Conservation (phyloP, 2,888 invertebrate genomes). For the Apotomis betuletana region DNA sequence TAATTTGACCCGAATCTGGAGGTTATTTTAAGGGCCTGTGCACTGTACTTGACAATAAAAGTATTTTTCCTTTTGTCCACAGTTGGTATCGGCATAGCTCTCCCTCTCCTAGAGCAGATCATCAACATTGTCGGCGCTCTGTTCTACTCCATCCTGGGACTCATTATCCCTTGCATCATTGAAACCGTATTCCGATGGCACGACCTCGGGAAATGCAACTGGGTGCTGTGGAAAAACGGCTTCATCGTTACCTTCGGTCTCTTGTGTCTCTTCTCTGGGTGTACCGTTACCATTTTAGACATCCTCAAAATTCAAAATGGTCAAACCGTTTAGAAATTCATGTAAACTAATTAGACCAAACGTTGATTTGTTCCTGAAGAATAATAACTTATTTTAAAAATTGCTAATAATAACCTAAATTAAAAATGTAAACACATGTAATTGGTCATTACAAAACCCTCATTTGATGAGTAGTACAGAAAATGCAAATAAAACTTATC, state of each 20-base stretch:
- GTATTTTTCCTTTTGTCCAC: conserved; percentile 46
- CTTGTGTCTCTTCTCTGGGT: conserved; percentile 86
- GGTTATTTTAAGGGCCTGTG: too few relatives aligned
- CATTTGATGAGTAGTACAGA: too few relatives aligned
- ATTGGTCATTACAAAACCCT: too few relatives aligned
- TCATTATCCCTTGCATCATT: conserved; percentile 88
- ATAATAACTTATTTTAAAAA: too few relatives aligned
- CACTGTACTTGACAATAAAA: too few relatives aligned
- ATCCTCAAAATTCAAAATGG: conserved; percentile 78
- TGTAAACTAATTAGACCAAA: too few relatives aligned
- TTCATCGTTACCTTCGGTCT: conserved; percentile 84
- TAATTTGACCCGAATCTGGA: too few relatives aligned
- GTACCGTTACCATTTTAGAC: conserved; percentile 73
- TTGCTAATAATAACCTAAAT: too few relatives aligned
- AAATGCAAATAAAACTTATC: too few relatives aligned
- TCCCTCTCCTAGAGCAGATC: conserved; percentile 77
- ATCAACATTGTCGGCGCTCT: conserved; percentile 79
- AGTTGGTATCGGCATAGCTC: conserved; percentile 77
- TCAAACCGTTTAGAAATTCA: conserved; percentile 54
- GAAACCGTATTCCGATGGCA: conserved; percentile 89
- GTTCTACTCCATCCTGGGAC: conserved; percentile 88
- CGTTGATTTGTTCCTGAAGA: too few relatives aligned
- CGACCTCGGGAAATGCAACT: conserved; percentile 85
- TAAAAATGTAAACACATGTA: too few relatives aligned
- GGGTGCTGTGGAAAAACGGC: conserved; percentile 88